Evolutionary conservation across 2,888 invertebrate species (phyloP).

Genomic region (Steinernema carpocapsae): DNA sequence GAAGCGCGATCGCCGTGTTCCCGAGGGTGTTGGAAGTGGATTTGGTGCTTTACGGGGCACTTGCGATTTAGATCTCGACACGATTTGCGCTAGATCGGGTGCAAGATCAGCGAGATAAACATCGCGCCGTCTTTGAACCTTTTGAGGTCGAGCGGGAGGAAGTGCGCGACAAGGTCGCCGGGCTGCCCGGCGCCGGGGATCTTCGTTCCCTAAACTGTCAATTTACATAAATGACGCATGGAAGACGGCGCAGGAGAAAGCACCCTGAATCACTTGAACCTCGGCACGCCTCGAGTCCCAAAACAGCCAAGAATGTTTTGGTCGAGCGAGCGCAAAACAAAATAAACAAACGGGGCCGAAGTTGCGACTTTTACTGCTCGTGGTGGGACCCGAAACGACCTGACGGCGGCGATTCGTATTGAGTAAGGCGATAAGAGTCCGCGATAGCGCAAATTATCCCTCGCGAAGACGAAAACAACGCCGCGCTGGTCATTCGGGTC

Average conservation of each 20-base stretch:
- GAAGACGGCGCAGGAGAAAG: neutral
- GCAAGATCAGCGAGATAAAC: conserved; percentile 5
- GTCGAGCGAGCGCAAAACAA: no score
- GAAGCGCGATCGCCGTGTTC: neutral
- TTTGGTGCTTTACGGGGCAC: neutral
- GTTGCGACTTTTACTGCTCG: neutral
- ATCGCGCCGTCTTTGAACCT: conserved; percentile 11
- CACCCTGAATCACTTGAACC: neutral
- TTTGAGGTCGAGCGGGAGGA: conserved; percentile 12
- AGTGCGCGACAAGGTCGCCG: conserved; percentile 17
- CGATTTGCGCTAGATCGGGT: conserved; percentile 1
- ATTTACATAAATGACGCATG: conserved; percentile 23
- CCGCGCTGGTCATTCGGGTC: no score
- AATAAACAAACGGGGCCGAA: neutral
- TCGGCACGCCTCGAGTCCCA: no score
- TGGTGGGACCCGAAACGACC: no score
- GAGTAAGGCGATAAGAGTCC: no score
- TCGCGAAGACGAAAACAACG: no score
- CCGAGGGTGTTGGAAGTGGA: conserved; percentile 5
- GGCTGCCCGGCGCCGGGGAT: neutral
- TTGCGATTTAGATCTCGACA: neutral
- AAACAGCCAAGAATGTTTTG: no score
- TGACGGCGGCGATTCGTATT: no score
- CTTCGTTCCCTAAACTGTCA: conserved; percentile 16
- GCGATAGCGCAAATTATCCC: no score